Base-by-base conservation (phyloP, 2,888 invertebrate species). In the Holacanthella duospinosa region DNA sequence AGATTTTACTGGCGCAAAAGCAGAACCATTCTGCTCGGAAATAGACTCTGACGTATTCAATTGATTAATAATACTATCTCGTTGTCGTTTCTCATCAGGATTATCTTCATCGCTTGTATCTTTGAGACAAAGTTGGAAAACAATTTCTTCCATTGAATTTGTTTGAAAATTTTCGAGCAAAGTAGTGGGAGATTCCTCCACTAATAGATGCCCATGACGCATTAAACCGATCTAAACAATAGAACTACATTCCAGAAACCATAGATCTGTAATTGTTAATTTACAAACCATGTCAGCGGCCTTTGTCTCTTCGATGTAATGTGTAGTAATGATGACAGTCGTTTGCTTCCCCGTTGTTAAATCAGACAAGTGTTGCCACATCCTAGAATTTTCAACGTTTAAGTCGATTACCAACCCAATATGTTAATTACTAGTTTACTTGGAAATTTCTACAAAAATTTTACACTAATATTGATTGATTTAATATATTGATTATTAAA, bases 251-350 rank as follows among this genome's bases (percentile, higher is more conserved):
- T n/a, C n/a, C 9, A 19, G 21, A 36, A 36, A 55, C 9, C 6
- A 25, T 9, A 21, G n/a, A 12, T 28, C n/a, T 55, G 6, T 6
- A 16, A 9, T 59, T 43, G n/a, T 43, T 43, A 1, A 27, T 27
- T 16, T 3, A n/a, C n/a, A n/a, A n/a, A n/a, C 68, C 48, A 59
- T 64, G 43, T 66, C 29, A 25, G 67, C 63, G 26, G 62, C 64
- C n/a, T 66, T 43, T 0, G 66, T 64, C 59, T 69, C 69, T 28
- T 69, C 65, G 0, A 68, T 60, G 53, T 69, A 69, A 62, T 69
- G 69, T 0, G 69, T 69, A 2, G 69, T 69, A n/a, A 69, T 65
- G 16, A 69, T 68, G 2, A 68, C 63, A 0, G 69, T 68, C 1
- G 66, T 64, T 25, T 56, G 21, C 4, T 61, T 58, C 28, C 9